Evolutionary conservation across 1,140 invertebrate genomes (phyloP).

Genomic region (Drosophila miranda): DNA sequence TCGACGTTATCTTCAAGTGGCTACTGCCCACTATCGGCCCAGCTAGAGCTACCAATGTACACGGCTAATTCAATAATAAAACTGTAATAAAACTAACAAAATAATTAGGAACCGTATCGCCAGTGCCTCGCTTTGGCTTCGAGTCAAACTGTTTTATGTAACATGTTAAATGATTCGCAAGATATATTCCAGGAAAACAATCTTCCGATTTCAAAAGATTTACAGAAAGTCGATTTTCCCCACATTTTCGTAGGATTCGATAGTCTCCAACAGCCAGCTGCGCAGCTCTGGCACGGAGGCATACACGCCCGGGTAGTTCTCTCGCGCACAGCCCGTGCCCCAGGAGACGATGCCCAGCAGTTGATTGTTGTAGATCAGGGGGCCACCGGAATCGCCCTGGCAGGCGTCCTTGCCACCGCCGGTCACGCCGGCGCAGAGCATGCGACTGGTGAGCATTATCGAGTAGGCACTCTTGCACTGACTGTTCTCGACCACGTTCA

Average conservation of each 20-base stretch:
- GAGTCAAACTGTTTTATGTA: constrained; percentile 26
- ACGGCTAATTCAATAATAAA: constrained; percentile 54
- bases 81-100: constrained; percentile 27
- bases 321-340: constrained; percentile 87
- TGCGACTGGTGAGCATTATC: constrained; percentile 82
- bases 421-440: constrained; percentile 84
- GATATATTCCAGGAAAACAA: background rate
- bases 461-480: constrained; percentile 54
- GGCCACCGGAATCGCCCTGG: constrained; percentile 83
- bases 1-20: constrained; percentile 38
- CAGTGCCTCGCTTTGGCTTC: background rate
- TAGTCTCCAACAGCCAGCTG: constrained; percentile 70
- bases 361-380: constrained; percentile 74
- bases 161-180: background rate
- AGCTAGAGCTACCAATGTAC: constrained; percentile 22
- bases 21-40: constrained; percentile 11
- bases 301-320: constrained; percentile 86
- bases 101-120: constrained; percentile 6
- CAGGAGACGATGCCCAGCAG: constrained; percentile 86
- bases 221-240: constrained; percentile 58
- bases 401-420: constrained; percentile 84
- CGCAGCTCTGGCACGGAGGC: constrained; percentile 84
- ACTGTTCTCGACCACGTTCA: constrained; percentile 56
- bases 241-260: constrained; percentile 12
- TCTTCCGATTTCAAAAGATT: background rate